phyloP scores from a whole-genome alignment of 1,140 invertebrate species.

The Daktulosphaira vitifoliae region DNA sequence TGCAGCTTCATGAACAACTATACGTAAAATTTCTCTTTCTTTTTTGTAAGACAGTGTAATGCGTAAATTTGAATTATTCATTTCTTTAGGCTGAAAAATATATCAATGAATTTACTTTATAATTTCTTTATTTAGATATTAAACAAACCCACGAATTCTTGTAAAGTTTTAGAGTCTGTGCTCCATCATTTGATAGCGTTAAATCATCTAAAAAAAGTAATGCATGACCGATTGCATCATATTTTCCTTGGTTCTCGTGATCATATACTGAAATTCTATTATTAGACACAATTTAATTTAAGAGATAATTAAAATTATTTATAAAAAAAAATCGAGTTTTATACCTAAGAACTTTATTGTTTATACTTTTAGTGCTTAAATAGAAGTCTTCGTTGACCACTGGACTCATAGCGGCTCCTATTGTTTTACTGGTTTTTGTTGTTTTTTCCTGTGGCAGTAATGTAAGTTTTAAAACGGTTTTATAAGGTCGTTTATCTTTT shows the following conservation, averaged over 20 bases:
- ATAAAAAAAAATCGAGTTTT: background rate
- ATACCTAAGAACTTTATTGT: conserved; percentile 37
- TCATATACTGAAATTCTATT: conserved; percentile 38
- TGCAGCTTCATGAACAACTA: conserved; percentile 17
- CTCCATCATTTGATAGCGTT: conserved; percentile 23
- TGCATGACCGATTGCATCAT: conserved; percentile 39
- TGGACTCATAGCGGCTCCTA: conserved; percentile 32
- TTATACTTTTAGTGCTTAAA: conserved; percentile 36
- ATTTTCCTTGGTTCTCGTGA: conserved; percentile 36
- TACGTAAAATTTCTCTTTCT: conserved; percentile 17
- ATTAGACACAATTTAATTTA: background rate
- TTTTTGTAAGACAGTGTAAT: conserved; percentile 24
- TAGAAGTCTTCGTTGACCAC: conserved; percentile 37
- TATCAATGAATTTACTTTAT: too few species aligned
- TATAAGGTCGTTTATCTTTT: conserved; percentile 35
- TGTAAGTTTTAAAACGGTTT: conserved; percentile 36
- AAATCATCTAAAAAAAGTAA: conserved; percentile 38
- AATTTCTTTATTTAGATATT: too few species aligned
- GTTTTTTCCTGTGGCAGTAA: conserved; percentile 37
- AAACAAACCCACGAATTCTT: conserved; percentile 37
- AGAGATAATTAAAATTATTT: conserved; percentile 15
- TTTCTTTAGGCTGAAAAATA: background rate
- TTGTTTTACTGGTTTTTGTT: conserved; percentile 34
- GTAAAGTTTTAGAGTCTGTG: conserved; percentile 37
- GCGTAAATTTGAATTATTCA: conserved; percentile 21